Percentiles rank a stretch among this genome's conserved stretches.
These are phyloP conservation scores for Rousettus leschenaultii DNA, from an alignment of 2,113 vertebrate genomes.

Conservation along the genomic window DNA sequence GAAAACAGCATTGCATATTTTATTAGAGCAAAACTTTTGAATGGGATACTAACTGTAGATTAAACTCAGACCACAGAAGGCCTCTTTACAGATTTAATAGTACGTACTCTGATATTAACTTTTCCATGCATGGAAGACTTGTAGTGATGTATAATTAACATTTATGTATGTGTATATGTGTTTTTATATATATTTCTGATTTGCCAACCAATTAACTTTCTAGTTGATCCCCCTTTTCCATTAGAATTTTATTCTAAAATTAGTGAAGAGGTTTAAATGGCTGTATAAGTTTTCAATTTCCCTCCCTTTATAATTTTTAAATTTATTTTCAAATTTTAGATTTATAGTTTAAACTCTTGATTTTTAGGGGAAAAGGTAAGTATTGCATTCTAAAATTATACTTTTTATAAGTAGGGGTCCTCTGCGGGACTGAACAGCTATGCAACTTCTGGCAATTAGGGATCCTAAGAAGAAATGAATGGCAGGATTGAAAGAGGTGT, in stretches of 20 bases:
- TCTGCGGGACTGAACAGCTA: not conserved
- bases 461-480: not conserved
- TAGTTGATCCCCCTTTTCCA: not conserved
- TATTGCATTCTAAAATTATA: not conserved
- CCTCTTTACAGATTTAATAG: not conserved
- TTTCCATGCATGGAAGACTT: not conserved
- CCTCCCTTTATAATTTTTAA: not conserved
- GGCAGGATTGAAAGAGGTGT: not conserved
- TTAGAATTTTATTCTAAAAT: conserved; percentile 2
- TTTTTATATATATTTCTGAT: not conserved
- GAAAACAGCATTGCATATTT: not conserved
- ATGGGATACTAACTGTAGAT: not conserved
- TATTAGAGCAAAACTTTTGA: not conserved
- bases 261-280: not conserved
- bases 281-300: not conserved
- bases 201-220: not conserved
- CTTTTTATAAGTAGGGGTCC: not conserved
- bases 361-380: not conserved
- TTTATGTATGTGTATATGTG: not conserved
- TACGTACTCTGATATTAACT: not conserved
- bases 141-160: not conserved
- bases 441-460: not conserved
- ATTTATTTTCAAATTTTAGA: not conserved
- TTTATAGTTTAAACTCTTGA: not conserved
- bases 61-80: not conserved